A percentile compares a stretch with the other conserved stretches of the same genome.
phyloP scores from a whole-genome alignment of 2,113 vertebrate genomes.

The Octodon degus region DNA sequence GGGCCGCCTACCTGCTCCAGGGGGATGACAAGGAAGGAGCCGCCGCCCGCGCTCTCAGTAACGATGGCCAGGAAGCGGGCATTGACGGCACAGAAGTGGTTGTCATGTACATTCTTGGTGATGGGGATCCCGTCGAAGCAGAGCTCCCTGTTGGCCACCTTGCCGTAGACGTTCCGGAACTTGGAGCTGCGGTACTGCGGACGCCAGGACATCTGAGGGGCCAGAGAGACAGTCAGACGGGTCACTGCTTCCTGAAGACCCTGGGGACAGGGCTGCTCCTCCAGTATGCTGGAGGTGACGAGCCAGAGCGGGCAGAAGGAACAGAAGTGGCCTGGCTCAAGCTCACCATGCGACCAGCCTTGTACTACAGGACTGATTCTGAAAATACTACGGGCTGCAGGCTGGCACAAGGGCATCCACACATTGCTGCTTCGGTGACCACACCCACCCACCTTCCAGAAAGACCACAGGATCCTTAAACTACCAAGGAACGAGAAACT shows the following conservation, averaged over 20 bases:
- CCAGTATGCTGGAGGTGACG: not conserved
- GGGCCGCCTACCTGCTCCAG: constrained; percentile 91
- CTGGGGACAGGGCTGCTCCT: not conserved
- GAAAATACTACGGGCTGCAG: not conserved
- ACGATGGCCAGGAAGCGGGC: constrained; percentile 95
- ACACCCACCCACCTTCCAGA: constrained; percentile 6
- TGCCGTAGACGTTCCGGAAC: constrained; percentile 99
- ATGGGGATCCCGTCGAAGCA: constrained; percentile 98
- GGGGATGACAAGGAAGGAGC: constrained; percentile 96
- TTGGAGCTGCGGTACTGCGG: constrained; percentile 99
- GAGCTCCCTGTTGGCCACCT: constrained; percentile 95
- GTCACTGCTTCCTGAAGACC: not conserved
- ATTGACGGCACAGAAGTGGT: constrained; percentile 98
- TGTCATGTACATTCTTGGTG: constrained; percentile 99
- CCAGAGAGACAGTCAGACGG: constrained; percentile 45
- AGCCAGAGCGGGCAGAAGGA: not conserved
- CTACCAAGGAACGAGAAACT: not conserved
- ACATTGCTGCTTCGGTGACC: not conserved
- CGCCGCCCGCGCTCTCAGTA: constrained; percentile 95
- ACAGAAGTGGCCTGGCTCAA: not conserved
- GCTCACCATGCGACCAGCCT: fast-evolving
- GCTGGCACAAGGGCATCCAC: not conserved
- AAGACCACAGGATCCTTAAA: not conserved
- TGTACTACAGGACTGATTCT: not conserved
- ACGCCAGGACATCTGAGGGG: constrained; percentile 97